A percentile compares a stretch with the other conserved stretches of the same genome.
phyloP scores from a whole-genome alignment of 2,113 vertebrate genomes.

The Etia nguti region DNA sequence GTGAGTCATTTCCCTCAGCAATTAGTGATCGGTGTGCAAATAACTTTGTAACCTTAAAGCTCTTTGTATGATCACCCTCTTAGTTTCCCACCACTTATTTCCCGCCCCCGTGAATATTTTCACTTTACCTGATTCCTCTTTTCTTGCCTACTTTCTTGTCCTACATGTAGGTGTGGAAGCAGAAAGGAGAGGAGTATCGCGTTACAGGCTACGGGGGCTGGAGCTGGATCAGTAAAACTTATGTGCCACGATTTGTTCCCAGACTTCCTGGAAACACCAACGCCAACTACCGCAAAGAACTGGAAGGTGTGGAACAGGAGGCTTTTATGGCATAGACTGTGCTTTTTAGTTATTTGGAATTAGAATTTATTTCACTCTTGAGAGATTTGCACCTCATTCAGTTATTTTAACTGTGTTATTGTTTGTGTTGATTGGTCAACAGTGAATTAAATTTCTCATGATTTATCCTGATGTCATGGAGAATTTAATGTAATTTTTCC shows the following conservation, averaged over 20 bases:
- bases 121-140: neutral
- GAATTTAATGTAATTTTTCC: neutral
- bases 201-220: conserved; percentile 97
- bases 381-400: neutral
- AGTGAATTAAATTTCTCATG: neutral
- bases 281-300: conserved; percentile 82
- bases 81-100: neutral
- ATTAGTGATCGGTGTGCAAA: conserved; percentile 9
- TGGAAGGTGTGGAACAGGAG: conserved; percentile 47
- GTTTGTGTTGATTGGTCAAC: neutral
- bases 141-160: neutral
- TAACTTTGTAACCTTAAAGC: neutral
- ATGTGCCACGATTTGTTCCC: conserved; percentile 87
- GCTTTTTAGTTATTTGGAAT: neutral
- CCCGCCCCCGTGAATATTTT: neutral
- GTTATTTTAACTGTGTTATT: neutral
- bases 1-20: conserved; percentile 21
- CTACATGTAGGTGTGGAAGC: conserved; percentile 90
- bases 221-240: conserved; percentile 97
- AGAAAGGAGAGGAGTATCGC: conserved; percentile 97
- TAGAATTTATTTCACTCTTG: neutral
- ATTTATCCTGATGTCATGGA: neutral
- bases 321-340: neutral
- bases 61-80: neutral
- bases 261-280: conserved; percentile 96